Percentiles rank a stretch among this genome's conserved stretches.
phyloP scores from a whole-genome alignment of 2,797 vertebrate species.

The Diglossa cyanea region DNA sequence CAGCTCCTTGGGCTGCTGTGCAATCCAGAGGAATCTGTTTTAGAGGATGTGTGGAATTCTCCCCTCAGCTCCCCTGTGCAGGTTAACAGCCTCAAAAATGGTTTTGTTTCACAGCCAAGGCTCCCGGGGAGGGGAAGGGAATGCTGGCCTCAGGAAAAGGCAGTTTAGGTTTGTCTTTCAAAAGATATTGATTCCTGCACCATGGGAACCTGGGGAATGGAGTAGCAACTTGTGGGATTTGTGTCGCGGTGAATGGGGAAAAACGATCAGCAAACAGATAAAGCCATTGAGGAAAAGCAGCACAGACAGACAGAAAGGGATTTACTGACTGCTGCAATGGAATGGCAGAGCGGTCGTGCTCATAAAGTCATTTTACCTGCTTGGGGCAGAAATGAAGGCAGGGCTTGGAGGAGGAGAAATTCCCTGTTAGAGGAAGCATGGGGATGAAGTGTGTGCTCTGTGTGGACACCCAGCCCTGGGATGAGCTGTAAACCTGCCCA shows the following conservation, averaged over 20 bases:
- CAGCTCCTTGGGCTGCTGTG: neutral
- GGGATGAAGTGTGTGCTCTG: fast-evolving
- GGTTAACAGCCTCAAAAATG: slow-evolving; percentile 2
- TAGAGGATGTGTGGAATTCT: neutral
- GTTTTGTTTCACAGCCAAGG: neutral
- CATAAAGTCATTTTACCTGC: neutral
- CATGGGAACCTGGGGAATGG: neutral
- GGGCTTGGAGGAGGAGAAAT: neutral
- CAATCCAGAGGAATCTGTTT: slow-evolving; percentile 19
- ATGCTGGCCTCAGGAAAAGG: neutral
- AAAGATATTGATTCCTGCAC: neutral
- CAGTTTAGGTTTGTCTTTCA: neutral
- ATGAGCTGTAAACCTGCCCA: neutral
- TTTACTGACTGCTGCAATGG: neutral
- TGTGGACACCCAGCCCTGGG: neutral
- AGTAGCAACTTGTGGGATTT: neutral
- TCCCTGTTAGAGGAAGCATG: neutral
- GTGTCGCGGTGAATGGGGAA: neutral
- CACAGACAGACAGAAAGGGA: neutral
- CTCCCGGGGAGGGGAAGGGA: neutral
- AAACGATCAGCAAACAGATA: neutral
- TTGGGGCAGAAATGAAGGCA: neutral
- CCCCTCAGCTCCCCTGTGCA: neutral
- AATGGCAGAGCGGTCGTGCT: neutral
- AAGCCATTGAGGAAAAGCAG: neutral